Evolutionary conservation across 2,113 vertebrate species (phyloP), one percentile per base, ranked within the genome.

Genomic region (Gila orcuttii): DNA sequence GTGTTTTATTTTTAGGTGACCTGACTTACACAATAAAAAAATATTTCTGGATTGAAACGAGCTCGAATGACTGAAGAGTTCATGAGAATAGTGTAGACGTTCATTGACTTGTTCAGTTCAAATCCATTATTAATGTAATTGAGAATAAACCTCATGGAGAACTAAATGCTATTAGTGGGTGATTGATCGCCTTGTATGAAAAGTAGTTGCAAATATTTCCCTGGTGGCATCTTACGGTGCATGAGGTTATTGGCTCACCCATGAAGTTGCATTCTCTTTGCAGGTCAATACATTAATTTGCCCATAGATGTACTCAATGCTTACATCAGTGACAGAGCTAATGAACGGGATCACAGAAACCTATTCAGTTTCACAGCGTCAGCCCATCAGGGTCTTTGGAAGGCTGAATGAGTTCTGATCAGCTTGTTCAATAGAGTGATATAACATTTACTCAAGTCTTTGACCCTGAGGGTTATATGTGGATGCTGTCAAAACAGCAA

Each of bases 201-300:
- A 85, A n/a, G n/a, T 47, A 60, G 79, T 50, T 77, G 45, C 52
- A 73, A 80, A 59, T 78, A 45, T 82, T 79, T 90, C 87, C 87
- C 87, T 10, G 13, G 83, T 85, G 89, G 82, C 47, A 76, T 71
- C 47, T 66, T 66, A 80, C 4, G 23, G 45, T 50, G 52, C 23
- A 42, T 79, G 64, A 64, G 55, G 57, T 47, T 64, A 23, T 47
- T 71, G 66, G 66, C 28, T 45, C 25, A 6, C 28, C 52, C 60
- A 2, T 62, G 47, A 33, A 73, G 10, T 21, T 25, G 74, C 45
- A 42, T 83, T 83, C 2, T 83, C 50, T 83, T 82, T 74, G 84
- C 75, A 3, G 31, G 64, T 83, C 84, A 73, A 10, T 78, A 39
- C 10, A 50, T 66, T 62, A 0, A 21, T 79, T 52, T 62, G 19